These are phyloP conservation scores for Elmis aenea DNA, from an alignment of 2,888 invertebrate species.

Conservation along the genomic window DNA sequence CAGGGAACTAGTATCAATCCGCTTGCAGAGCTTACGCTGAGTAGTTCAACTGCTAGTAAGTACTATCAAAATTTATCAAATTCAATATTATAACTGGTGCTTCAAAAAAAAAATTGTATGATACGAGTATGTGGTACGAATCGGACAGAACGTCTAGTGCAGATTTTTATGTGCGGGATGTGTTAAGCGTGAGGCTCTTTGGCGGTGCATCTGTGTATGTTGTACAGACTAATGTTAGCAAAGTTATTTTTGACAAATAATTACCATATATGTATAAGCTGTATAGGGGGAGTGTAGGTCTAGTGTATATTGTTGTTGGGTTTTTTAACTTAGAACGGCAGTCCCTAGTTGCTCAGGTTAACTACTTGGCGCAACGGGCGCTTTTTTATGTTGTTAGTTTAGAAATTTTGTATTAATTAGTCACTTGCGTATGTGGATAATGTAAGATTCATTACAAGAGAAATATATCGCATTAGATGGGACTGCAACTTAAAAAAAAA, in stretches of 20 bases:
- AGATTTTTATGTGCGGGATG: background rate
- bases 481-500: too few relatives aligned
- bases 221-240: conserved; percentile 45
- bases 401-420: background rate
- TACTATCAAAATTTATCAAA: conserved; percentile 11
- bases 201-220: conserved; percentile 33
- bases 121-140: background rate
- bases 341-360: conserved; percentile 39
- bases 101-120: conserved; percentile 1
- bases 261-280: conserved; percentile 45
- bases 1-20: conserved; percentile 7
- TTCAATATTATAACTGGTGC: conserved; percentile 18
- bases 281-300: conserved; percentile 44
- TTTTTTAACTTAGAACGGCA: conserved; percentile 32
- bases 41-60: conserved; percentile 10
- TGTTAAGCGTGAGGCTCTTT: conserved; percentile 19
- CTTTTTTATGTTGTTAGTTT: too few relatives aligned
- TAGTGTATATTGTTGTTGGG: conserved; percentile 46
- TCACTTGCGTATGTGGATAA: too few relatives aligned
- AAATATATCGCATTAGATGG: too few relatives aligned
- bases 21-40: conserved; percentile 16
- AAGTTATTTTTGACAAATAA: conserved; percentile 48
- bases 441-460: too few relatives aligned
- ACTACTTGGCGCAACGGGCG: too few relatives aligned
- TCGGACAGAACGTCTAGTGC: too few relatives aligned